Evolutionary conservation across 2,888 invertebrate genomes (phyloP).

Genomic region (Dexiosoma caninum): DNA sequence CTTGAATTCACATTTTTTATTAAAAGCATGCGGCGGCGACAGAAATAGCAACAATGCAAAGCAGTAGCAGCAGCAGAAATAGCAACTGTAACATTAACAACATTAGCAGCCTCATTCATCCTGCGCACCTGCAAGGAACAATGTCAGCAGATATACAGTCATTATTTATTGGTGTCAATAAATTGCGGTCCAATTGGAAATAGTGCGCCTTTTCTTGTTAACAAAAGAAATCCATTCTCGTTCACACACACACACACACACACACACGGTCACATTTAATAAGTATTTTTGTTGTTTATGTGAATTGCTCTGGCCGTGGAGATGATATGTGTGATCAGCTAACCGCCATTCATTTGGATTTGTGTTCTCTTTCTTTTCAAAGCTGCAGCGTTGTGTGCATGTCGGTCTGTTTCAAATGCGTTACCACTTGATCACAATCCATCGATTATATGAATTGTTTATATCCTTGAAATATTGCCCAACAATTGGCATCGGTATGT

Average conservation of each 20-base stretch:
- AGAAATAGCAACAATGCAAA: not conserved
- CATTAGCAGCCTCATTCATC: slow-evolving; percentile 34
- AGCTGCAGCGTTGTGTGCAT: slow-evolving; percentile 22
- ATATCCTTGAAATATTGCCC: not conserved
- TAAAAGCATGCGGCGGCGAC: slow-evolving; percentile 49
- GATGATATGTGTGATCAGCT: slow-evolving; percentile 47
- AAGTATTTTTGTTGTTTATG: slow-evolving; percentile 3
- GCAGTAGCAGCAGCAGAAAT: not conserved
- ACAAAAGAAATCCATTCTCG: not conserved
- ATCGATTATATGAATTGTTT: slow-evolving; percentile 24
- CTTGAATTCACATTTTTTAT: slow-evolving; percentile 58
- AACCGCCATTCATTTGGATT: slow-evolving; percentile 51
- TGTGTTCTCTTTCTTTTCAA: slow-evolving; percentile 33
- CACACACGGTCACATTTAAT: not conserved
- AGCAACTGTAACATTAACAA: slow-evolving; percentile 9
- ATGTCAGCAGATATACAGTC: slow-evolving; percentile 68
- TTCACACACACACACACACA: not conserved
- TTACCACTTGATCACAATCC: slow-evolving; percentile 18
- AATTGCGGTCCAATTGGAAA: slow-evolving; percentile 66
- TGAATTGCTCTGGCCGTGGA: slow-evolving; percentile 39
- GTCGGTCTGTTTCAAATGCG: slow-evolving; percentile 18
- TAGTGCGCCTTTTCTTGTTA: slow-evolving; percentile 40
- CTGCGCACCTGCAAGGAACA: slow-evolving; percentile 62
- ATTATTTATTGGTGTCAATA: slow-evolving; percentile 76
- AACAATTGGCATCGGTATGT: too few relatives aligned